Evolutionary conservation across 2,797 vertebrate genomes (phyloP).

Genomic region (Salarias fasciatus): DNA sequence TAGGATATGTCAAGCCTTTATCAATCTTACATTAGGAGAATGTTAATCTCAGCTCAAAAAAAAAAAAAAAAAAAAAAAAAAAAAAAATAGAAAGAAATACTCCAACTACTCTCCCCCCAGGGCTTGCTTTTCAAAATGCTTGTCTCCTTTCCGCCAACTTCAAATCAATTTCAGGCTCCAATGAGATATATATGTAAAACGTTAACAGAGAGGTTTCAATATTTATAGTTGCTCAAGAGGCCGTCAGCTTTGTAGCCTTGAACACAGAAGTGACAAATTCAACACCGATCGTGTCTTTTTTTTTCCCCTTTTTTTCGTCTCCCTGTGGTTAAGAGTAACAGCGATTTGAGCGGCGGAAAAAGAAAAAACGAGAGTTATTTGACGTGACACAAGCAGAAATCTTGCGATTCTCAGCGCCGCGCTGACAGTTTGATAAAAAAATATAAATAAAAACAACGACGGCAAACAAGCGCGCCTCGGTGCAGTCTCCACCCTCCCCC

Average conservation of each 20-base stretch:
- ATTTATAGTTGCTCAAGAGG: conserved; percentile 74
- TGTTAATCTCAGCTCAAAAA: conserved; percentile 66
- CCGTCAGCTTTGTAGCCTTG: conserved; percentile 59
- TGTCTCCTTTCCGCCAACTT: conserved; percentile 75
- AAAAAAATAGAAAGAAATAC: not conserved
- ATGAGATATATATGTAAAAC: conserved; percentile 80
- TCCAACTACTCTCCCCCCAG: conserved; percentile 36
- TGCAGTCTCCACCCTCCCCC: conserved; percentile 45
- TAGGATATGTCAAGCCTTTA: conserved; percentile 71
- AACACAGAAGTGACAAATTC: conserved; percentile 61
- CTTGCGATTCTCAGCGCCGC: conserved; percentile 38
- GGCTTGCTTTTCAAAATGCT: conserved; percentile 69
- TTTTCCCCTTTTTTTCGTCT: not conserved
- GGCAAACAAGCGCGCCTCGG: conserved; percentile 19
- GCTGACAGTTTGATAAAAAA: conserved; percentile 56
- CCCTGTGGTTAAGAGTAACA: conserved; percentile 36
- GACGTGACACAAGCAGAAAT: conserved; percentile 63
- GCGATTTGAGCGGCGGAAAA: not conserved
- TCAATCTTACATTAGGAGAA: conserved; percentile 80
- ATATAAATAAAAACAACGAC: conserved; percentile 53
- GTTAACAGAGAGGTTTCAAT: conserved; percentile 76
- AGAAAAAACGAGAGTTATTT: conserved; percentile 26
- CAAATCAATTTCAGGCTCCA: conserved; percentile 85
- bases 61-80: conserved; percentile 25
- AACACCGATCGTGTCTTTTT: conserved; percentile 42